A percentile compares a stretch with the other conserved stretches of the same genome.
Conservation (phyloP, 30 jellyfish, hydroid and myxozoan genomes). For the Clytia hemisphaerica region DNA sequence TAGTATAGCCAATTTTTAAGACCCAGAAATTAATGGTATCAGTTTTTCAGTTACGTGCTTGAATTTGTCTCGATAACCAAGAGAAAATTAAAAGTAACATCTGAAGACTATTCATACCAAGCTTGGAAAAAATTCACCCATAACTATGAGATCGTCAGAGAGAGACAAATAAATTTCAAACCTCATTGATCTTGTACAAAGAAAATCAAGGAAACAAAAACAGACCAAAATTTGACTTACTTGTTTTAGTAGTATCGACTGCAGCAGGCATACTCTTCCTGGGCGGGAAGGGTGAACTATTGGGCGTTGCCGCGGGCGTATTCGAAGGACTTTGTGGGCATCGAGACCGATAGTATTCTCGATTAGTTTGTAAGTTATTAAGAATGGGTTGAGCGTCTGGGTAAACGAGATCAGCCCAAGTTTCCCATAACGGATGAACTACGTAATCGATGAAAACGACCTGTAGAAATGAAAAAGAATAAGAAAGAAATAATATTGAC, state of each 20-base stretch:
- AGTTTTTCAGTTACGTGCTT: no score
- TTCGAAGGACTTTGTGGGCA: constrained; percentile 59
- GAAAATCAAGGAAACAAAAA: not conserved
- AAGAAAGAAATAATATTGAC: no score
- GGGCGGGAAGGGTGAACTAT: constrained; percentile 19
- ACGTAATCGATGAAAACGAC: constrained; percentile 90
- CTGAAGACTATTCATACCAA: no score
- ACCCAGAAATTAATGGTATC: no score
- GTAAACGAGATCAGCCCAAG: constrained; percentile 95
- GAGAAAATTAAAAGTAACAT: no score
- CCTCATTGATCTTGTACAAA: not conserved
- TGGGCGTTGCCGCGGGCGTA: constrained; percentile 50
- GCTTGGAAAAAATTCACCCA: no score
- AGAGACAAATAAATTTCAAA: not conserved
- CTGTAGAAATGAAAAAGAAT: constrained; percentile 19
- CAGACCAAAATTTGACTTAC: constrained; percentile 1
- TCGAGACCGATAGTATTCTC: constrained; percentile 65
- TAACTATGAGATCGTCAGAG: no score
- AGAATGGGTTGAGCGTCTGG: constrained; percentile 91
- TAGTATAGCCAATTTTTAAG: no score
- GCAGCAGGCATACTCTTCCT: constrained; percentile 25
- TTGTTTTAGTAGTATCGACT: not conserved
- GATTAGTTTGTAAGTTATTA: constrained; percentile 49
- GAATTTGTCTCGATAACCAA: no score
- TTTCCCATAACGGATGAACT: constrained; percentile 95